Base-by-base conservation (phyloP, 2,113 vertebrate genomes). In the Chiloscyllium plagiosum region DNA sequence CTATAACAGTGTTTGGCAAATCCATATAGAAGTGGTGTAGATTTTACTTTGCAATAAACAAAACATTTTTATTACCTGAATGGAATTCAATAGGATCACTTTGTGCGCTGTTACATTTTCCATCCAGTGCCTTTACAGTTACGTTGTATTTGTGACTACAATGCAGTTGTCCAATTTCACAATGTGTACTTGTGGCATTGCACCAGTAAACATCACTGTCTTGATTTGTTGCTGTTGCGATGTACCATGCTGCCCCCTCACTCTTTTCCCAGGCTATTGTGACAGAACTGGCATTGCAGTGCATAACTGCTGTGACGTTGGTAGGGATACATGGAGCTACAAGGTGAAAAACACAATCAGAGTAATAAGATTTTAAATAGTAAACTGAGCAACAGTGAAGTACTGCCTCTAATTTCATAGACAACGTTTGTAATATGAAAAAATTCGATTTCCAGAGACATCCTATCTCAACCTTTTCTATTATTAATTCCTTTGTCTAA, bases 111-210 rank as follows among this genome's bases (percentile, higher is more conserved):
- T 83, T 93, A 47, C 98, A 98, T 95, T 65, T 42, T 17, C 22
- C n/a, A 47, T 98, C 97, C 33, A 56, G 26, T n/a, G 96, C 78
- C 0, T 96, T 96, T 93, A 97, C 97, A 15, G 96, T 97, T 47
- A 98, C 96, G 6, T 96, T 97, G 96, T 98, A 98, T 66, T 96
- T 97, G 65, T 96, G 96, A 37, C 97, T 97, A 95, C 98, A 98
- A 76, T 68, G 95, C 96, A 98, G 96, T 7, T 95, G 96, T 1
- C 86, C 94, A 87, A 98, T 96, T 90, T 97, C 96, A 97, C 98
- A 98, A 94, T 96, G 97, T 85, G 97, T 97, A 0, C 90, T 96
- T 7, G 0, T 96, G 78, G 96, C 97, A 37, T 96, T 89, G 61
- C 98, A 98, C 96, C 96, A 97, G 68, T 96, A 85, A 7, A 96